Percentiles rank a stretch among this genome's conserved stretches.
Evolutionary conservation across 1,140 invertebrate species (phyloP).

Genomic region (Tetramorium simillimum): DNA sequence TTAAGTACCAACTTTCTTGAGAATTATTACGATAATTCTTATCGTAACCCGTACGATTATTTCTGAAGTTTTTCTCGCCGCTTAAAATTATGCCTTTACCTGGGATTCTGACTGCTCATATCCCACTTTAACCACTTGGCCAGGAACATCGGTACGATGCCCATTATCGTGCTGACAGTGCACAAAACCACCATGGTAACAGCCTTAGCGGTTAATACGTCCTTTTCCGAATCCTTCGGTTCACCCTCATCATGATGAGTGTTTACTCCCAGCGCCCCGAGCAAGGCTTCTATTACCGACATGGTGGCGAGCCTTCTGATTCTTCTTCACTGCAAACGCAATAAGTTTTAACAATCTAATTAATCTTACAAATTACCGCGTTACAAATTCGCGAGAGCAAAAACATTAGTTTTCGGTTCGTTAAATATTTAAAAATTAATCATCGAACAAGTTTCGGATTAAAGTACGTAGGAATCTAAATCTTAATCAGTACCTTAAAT

Average conservation of each 20-base stretch:
- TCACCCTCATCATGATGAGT: conserved; percentile 4
- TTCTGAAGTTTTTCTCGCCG: too few species aligned
- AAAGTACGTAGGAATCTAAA: background rate
- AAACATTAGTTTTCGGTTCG: background rate
- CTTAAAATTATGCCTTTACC: conserved; percentile 66
- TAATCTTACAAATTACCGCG: background rate
- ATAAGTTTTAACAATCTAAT: background rate
- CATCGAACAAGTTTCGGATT: background rate
- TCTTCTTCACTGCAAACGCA: background rate
- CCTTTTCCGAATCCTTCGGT: conserved; percentile 64
- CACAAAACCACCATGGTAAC: conserved; percentile 91
- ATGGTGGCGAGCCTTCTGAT: background rate
- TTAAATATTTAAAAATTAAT: background rate
- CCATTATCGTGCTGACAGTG: conserved; percentile 89
- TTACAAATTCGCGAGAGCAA: background rate
- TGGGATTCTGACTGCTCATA: conserved; percentile 82
- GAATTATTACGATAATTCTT: background rate
- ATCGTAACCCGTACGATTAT: background rate
- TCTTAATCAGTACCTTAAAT: background rate
- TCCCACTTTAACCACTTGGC: conserved; percentile 89
- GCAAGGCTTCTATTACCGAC: conserved; percentile 6
- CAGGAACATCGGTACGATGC: conserved; percentile 89
- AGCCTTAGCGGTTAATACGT: conserved; percentile 88
- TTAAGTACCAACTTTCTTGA: background rate
- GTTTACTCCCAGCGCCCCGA: background rate